Evolutionary conservation across 1,140 invertebrate genomes (phyloP).

Genomic region (Drosophila sechellia): DNA sequence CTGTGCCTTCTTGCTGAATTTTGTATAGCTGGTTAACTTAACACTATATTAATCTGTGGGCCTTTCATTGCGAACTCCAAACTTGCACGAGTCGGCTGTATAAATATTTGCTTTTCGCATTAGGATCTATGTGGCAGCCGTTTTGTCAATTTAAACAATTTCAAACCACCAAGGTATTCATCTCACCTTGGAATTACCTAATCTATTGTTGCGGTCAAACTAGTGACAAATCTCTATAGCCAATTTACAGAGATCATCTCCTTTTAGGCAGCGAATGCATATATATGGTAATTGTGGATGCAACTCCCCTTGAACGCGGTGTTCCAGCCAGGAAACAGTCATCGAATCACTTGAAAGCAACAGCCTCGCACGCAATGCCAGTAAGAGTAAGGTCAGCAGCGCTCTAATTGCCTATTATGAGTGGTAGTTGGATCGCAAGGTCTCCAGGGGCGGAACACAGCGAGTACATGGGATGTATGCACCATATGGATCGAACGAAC

Average conservation of each 20-base stretch:
- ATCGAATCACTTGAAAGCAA: conserved; percentile 1
- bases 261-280: background rate
- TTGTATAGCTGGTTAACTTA: too few relatives aligned
- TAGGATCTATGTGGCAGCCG: background rate
- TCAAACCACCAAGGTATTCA: background rate
- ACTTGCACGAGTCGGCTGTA: background rate
- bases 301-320: background rate
- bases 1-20: background rate
- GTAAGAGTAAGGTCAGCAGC: conserved; percentile 26
- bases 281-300: background rate
- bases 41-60: too few relatives aligned
- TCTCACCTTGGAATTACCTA: background rate
- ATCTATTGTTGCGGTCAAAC: background rate
- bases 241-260: background rate
- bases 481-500: conserved; percentile 6
- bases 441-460: conserved; percentile 1
- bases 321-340: conserved; percentile 15
- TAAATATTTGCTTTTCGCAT: background rate
- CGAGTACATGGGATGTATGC: background rate
- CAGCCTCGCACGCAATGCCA: conserved; percentile 22
- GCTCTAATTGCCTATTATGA: conserved; percentile 23
- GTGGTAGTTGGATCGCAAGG: conserved; percentile 1
- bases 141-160: conserved; percentile 1
- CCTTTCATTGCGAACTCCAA: background rate
- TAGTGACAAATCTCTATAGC: background rate